Percentiles rank a stretch among this genome's conserved stretches.
phyloP scores from a whole-genome alignment of 2,888 invertebrate genomes.

The Conops quadrifasciatus region DNA sequence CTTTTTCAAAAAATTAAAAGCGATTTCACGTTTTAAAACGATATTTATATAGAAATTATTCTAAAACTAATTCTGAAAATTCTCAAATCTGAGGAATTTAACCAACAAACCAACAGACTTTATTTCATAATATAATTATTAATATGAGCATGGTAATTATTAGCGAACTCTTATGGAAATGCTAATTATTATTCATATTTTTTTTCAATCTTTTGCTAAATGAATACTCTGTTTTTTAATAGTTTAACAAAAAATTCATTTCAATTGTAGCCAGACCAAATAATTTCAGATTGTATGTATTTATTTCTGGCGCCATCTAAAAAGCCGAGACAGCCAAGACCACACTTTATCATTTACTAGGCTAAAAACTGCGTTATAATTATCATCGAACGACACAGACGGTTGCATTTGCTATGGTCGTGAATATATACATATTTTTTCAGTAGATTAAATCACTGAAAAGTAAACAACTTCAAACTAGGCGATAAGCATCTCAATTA shows the following conservation, averaged over 20 bases:
- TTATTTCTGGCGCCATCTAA: slow-evolving; percentile 26
- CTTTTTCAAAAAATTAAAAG: too few relatives aligned
- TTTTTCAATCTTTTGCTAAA: too few relatives aligned
- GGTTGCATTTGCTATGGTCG: slow-evolving; percentile 23
- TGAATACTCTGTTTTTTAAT: too few relatives aligned
- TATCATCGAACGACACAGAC: slow-evolving; percentile 5
- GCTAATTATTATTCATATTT: too few relatives aligned
- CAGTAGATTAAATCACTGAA: slow-evolving; percentile 17
- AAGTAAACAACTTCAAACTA: slow-evolving; percentile 15
- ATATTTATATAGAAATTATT: too few relatives aligned
- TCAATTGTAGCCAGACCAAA: slow-evolving; percentile 18
- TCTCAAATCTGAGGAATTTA: too few relatives aligned
- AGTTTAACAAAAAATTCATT: not conserved
- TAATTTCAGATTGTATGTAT: slow-evolving; percentile 1
- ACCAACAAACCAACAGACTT: too few relatives aligned
- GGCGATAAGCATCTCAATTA: slow-evolving; percentile 25
- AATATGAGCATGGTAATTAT: too few relatives aligned
- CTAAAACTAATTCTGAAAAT: too few relatives aligned
- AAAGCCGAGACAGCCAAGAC: slow-evolving; percentile 19
- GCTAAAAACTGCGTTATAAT: slow-evolving; percentile 5
- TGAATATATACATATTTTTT: slow-evolving; percentile 22
- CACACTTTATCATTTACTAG: slow-evolving; percentile 10
- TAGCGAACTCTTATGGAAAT: too few relatives aligned
- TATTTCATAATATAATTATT: too few relatives aligned
- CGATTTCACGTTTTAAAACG: too few relatives aligned